Base-by-base conservation (phyloP, 2,888 invertebrate genomes). In the Mythimna impura region DNA sequence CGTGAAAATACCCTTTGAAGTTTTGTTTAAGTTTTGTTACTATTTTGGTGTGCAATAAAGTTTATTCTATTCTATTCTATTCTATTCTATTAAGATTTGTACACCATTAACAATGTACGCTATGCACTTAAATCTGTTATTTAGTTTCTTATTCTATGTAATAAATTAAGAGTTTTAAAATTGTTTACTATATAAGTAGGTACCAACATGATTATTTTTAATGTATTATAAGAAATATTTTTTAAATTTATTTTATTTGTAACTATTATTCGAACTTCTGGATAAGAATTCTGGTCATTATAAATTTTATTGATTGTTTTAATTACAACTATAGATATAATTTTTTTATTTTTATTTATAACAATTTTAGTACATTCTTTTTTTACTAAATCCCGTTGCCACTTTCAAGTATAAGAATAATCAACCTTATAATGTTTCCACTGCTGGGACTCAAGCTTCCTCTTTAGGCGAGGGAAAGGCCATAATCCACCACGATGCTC, bases 221-320 rank as follows among this genome's bases (percentile, higher is more conserved):
- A 0, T 20, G 12, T 58, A 12, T 14, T n/a, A 3, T 9, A 22
- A 8, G 14, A 3, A 43, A 25, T 43, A 17, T 0, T 2, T 25
- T 50, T n/a, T 55, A 50, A 40, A 30, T 14, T 40, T 47, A 55
- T 47, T 47, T 50, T 54, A 60, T 22, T 43, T 60, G 4, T 54
- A 52, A 54, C 12, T 34, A 4, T 60, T 36, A 17, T 36, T 71
- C 36, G 20, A 50, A 65, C 6, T 22, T 17, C 22, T 57, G 78
- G 64, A 71, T 71, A 61, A 47, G 43, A 50, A 61, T 67, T 80
- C 82, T 77, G 73, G 82, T 81, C 68, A 72, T 61, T 60, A 43
- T 58, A 50, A 10, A 30, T 40, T 47, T 55, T 50, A 55, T 66
- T 54, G n/a, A 69, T 54, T 61, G 9, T 63, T 54, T 22, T 47